These are phyloP conservation scores for Malurus leucopterus DNA, from an alignment of 2,797 vertebrate species.

Conservation along the genomic window DNA sequence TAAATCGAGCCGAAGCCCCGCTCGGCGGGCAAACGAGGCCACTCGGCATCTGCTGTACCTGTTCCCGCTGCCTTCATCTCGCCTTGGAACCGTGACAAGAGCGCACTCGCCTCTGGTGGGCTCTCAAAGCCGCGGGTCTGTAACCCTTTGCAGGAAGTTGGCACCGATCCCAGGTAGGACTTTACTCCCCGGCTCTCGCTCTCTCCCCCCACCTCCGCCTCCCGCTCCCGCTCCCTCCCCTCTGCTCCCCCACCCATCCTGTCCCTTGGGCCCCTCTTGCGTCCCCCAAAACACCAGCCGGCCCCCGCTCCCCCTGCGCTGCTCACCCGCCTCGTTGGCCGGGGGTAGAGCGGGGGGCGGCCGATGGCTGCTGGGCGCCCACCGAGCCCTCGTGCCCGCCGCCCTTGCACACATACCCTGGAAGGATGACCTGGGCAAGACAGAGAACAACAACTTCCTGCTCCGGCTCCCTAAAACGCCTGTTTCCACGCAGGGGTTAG, in stretches of 20 bases:
- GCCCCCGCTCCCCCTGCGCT: neutral
- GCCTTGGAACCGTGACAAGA: slow-evolving; percentile 66
- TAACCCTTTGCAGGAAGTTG: slow-evolving; percentile 71
- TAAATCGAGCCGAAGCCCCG: slow-evolving; percentile 22
- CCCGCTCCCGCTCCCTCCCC: slow-evolving; percentile 46
- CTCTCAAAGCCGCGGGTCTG: slow-evolving; percentile 64
- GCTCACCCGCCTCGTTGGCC: neutral
- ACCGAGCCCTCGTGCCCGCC: neutral
- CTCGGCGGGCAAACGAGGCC: slow-evolving; percentile 54
- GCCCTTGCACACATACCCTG: slow-evolving; percentile 29
- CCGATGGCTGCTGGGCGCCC: neutral
- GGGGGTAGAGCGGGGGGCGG: neutral
- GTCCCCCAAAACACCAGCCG: slow-evolving; percentile 4
- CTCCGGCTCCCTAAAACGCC: slow-evolving; percentile 62
- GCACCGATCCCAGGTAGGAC: slow-evolving; percentile 71
- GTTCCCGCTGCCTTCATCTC: slow-evolving; percentile 66
- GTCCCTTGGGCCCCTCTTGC: slow-evolving; percentile 36
- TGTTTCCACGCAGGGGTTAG: slow-evolving; percentile 58
- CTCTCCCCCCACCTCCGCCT: slow-evolving; percentile 51
- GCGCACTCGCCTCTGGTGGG: slow-evolving; percentile 66
- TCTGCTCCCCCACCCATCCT: slow-evolving; percentile 53
- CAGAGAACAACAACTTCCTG: slow-evolving; percentile 59
- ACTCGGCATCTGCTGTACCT: slow-evolving; percentile 65
- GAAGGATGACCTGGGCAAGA: slow-evolving; percentile 59
- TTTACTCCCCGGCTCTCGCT: slow-evolving; percentile 59